Base-by-base conservation (phyloP, 2,113 vertebrate species). In the Diadophis punctatus region DNA sequence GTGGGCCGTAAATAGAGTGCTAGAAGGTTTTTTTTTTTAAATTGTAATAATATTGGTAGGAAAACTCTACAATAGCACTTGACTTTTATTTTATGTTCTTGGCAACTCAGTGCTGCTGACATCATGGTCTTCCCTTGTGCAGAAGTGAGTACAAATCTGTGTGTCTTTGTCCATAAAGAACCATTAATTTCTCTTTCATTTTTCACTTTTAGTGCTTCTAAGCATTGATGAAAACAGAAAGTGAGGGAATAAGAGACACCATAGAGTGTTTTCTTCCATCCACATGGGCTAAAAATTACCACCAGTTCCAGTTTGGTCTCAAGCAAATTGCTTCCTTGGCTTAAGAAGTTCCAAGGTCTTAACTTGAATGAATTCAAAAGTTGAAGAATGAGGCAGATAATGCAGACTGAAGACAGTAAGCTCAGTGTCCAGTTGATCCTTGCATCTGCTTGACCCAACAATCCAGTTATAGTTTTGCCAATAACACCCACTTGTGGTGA, bases 361-460 rank as follows among this genome's bases (percentile, higher is more conserved):
- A 11, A 53, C 7, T 80, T 43, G 86, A 88, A 80, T 30, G 56
- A 68, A 90, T 86, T 34, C 48, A 52, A 27, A 68, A 55, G 74
- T 60, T 60, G 93, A 95, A 58, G 96, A 89, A 89, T 91, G 95
- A 95, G 93, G 94, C 93, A 95, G 95, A 94, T 95, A 96, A 95
- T 95, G 94, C 34, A 95, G 52, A 94, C 43, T 93, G 94, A 97
- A 95, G 96, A 89, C 63, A 3, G 49, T 94, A 94, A 95, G 94
- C 96, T 58, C 92, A 84, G 48, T 49, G 85, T 97, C 96, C 95
- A 96, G 94, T 96, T 95, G 93, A 92, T 94, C 94, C 91, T 51
- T 96, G 95, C 93, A 68, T 96, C 87, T 88, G 96, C 85, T 97
- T 95, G 93, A 87, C 30, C 46, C 7, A 86, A 56, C 88, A 63